A percentile compares a stretch with the other conserved stretches of the same genome.
These are phyloP conservation scores for Montipora cactus DNA, from an alignment of 64 coral and sea anemone genomes.

Conservation along the genomic window DNA sequence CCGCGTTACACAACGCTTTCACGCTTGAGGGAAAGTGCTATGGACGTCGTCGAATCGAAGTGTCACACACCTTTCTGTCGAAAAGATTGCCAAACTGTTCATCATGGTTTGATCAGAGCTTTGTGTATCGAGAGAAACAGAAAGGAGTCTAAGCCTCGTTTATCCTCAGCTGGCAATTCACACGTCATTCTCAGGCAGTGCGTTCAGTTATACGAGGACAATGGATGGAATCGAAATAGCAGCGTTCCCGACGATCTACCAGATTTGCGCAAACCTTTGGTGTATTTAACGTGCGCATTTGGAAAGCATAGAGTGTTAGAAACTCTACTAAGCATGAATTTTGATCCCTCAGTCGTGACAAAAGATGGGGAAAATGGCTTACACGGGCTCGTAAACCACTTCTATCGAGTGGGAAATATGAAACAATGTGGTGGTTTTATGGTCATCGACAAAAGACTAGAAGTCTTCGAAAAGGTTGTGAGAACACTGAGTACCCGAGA, in stretches of 20 bases:
- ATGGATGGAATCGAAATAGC: constrained; percentile 80
- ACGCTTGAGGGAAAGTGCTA: neutral
- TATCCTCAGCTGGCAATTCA: constrained; percentile 46
- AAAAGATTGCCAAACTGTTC: constrained; percentile 55
- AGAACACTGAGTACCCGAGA: constrained; percentile 51
- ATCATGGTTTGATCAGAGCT: constrained; percentile 76
- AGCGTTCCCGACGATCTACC: constrained; percentile 60
- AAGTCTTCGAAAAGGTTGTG: constrained; percentile 77
- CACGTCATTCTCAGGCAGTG: constrained; percentile 80
- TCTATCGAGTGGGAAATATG: constrained; percentile 70
- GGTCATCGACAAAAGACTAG: constrained; percentile 68
- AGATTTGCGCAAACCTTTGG: constrained; percentile 57
- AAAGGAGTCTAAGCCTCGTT: neutral
- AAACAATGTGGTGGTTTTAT: constrained; percentile 62
- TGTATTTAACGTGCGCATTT: constrained; percentile 76
- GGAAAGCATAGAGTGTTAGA: constrained; percentile 79
- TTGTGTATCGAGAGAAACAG: constrained; percentile 76
- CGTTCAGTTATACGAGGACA: constrained; percentile 58
- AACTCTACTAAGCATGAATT: constrained; percentile 74
- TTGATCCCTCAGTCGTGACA: constrained; percentile 49
- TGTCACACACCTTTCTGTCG: constrained; percentile 78
- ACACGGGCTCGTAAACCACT: constrained; percentile 58
- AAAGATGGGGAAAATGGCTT: constrained; percentile 65
- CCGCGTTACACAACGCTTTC: too few relatives aligned
- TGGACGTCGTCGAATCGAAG: constrained; percentile 13